Evolutionary conservation across 2,797 vertebrate genomes (phyloP).

Genomic region (Cryptoblepharus egeriae): DNA sequence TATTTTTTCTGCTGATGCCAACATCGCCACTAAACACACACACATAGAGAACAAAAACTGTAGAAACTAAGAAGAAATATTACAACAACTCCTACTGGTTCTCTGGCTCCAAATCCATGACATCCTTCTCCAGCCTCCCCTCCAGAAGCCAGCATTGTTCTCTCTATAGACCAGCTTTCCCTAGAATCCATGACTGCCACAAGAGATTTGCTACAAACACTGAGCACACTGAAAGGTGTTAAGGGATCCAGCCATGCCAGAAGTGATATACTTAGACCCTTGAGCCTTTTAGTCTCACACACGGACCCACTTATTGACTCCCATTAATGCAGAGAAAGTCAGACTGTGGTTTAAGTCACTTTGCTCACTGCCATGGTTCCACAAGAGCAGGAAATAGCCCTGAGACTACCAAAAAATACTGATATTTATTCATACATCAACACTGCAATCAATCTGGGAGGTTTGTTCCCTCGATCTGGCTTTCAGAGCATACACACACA

Average conservation of each 20-base stretch:
- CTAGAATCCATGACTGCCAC: not conserved
- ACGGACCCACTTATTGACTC: not conserved
- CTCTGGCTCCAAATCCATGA: not conserved
- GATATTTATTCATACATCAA: not conserved
- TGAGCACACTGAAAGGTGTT: not conserved
- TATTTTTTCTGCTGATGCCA: constrained; percentile 9
- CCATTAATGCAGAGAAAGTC: not conserved
- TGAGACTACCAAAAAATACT: not conserved
- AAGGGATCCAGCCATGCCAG: not conserved
- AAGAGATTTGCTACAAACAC: not conserved
- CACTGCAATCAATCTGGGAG: not conserved
- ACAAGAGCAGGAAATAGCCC: constrained; percentile 9
- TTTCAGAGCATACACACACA: not conserved
- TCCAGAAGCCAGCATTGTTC: not conserved
- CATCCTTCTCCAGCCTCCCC: not conserved
- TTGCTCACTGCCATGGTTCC: not conserved
- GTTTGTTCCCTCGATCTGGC: not conserved
- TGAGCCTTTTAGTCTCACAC: not conserved
- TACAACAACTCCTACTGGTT: constrained; percentile 3
- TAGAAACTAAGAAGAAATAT: not conserved
- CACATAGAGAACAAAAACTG: not conserved
- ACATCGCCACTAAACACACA: not conserved
- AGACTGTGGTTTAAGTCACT: not conserved
- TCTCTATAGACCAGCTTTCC: not conserved
- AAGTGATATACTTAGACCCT: not conserved